These are phyloP conservation scores for Leptura quadrifasciata DNA, from an alignment of 2,888 invertebrate species.

Conservation along the genomic window DNA sequence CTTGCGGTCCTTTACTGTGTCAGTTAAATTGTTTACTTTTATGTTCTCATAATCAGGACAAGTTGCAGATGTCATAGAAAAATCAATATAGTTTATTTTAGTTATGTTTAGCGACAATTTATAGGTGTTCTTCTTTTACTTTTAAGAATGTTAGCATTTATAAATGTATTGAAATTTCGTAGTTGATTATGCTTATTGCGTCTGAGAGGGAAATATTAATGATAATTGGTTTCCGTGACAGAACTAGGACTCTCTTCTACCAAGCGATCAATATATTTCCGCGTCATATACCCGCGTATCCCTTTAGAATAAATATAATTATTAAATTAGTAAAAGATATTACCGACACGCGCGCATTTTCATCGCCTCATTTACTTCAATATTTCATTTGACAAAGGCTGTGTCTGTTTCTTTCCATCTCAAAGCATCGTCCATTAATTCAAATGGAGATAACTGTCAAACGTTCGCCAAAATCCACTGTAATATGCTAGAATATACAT, in stretches of 20 bases:
- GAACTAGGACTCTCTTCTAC: not conserved
- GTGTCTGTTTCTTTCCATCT: constrained; percentile 51
- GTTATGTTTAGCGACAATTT: no score
- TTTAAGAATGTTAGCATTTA: no score
- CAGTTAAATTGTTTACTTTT: no score
- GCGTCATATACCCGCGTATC: constrained; percentile 39
- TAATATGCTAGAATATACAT: constrained; percentile 44
- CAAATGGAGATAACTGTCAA: constrained; percentile 47
- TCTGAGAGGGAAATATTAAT: no score
- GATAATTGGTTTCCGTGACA: not conserved
- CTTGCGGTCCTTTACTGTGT: no score
- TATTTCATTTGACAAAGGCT: constrained; percentile 58
- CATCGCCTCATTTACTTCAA: constrained; percentile 64
- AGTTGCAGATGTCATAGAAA: no score
- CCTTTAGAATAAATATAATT: constrained; percentile 49
- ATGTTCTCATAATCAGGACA: no score
- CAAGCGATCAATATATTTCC: not conserved
- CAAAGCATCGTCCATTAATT: constrained; percentile 42
- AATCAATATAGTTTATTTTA: no score
- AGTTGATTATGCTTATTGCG: no score
- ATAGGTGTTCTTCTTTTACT: no score
- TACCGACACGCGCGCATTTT: constrained; percentile 63
- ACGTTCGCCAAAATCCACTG: constrained; percentile 47
- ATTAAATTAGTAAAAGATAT: constrained; percentile 64
- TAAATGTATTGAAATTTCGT: no score